Conservation (phyloP, 1,140 invertebrate species). For the Mamestra configurata region DNA sequence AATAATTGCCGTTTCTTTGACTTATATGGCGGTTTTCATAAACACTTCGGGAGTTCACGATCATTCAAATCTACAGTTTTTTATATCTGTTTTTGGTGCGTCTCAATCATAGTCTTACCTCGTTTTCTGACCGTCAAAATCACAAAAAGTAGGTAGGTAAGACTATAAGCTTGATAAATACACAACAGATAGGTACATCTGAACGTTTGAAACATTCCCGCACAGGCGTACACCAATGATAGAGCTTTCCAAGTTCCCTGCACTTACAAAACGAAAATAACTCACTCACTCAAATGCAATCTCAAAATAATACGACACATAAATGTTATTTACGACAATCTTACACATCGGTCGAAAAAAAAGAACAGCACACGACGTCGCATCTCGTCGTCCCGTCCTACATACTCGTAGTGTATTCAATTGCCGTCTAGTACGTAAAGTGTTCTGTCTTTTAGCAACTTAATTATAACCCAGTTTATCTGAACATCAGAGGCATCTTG, state of each 20-base stretch:
- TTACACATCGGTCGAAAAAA: neutral
- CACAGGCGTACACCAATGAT: neutral
- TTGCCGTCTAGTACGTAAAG: conserved; percentile 43
- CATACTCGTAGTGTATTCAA: conserved; percentile 19
- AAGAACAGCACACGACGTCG: neutral
- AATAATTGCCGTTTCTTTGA: too few relatives aligned
- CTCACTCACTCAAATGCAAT: conserved; percentile 20
- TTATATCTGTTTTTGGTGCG: too few relatives aligned
- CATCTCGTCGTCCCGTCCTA: neutral
- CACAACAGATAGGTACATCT: too few relatives aligned
- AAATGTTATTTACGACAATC: conserved; percentile 34
- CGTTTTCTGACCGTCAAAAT: too few relatives aligned
- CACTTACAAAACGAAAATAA: conserved; percentile 30
- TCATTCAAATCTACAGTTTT: too few relatives aligned
- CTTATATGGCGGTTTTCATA: too few relatives aligned
- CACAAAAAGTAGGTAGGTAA: too few relatives aligned
- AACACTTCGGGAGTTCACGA: too few relatives aligned
- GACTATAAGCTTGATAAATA: too few relatives aligned
- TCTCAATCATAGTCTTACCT: too few relatives aligned
- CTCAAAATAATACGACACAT: conserved; percentile 41
- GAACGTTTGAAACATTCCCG: neutral
- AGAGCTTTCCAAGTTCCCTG: conserved; percentile 29
- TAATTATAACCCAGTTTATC: conserved; percentile 56
- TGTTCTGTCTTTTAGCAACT: conserved; percentile 49
- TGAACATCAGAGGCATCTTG: conserved; percentile 52